These are phyloP conservation scores for Agrochola litura DNA, from an alignment of 2,888 invertebrate genomes.

Conservation along the genomic window DNA sequence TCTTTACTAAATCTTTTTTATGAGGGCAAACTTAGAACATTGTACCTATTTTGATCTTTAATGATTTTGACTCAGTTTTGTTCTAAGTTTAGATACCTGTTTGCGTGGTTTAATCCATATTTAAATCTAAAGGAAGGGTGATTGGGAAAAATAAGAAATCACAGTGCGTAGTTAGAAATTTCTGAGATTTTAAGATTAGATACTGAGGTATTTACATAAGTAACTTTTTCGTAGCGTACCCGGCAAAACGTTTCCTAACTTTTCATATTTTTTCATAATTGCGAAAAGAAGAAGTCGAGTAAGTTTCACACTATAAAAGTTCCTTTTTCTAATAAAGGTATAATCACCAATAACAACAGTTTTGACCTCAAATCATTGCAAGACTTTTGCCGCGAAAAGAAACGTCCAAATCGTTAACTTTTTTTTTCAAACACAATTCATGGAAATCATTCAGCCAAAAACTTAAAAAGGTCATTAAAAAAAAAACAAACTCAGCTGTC, in stretches of 20 bases:
- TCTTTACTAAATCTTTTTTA: not conserved
- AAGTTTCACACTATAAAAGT: not conserved
- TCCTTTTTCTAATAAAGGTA: not conserved
- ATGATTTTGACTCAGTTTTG: conserved; percentile 35
- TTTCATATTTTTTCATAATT: not conserved
- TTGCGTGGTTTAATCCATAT: conserved; percentile 22
- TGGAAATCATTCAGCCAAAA: conserved; percentile 41
- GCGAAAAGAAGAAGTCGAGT: not conserved
- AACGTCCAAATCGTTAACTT: not conserved
- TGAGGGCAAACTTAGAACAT: conserved; percentile 4
- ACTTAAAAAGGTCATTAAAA: conserved; percentile 18
- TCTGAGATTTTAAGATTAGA: not conserved
- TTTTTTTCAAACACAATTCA: conserved; percentile 16
- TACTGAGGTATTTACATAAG: not conserved
- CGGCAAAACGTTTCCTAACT: not conserved
- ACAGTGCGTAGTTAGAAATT: not conserved
- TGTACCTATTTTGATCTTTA: conserved; percentile 33
- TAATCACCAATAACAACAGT: not conserved
- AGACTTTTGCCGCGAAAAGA: conserved; percentile 3
- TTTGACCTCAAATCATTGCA: conserved; percentile 1
- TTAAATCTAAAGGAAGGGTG: no score
- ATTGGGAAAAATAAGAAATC: not conserved
- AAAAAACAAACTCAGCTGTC: conserved; percentile 9
- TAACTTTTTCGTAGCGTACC: not conserved
- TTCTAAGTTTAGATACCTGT: conserved; percentile 24